Base-by-base conservation (phyloP, 2,888 invertebrate species). In the Oxystoma pomonae region DNA sequence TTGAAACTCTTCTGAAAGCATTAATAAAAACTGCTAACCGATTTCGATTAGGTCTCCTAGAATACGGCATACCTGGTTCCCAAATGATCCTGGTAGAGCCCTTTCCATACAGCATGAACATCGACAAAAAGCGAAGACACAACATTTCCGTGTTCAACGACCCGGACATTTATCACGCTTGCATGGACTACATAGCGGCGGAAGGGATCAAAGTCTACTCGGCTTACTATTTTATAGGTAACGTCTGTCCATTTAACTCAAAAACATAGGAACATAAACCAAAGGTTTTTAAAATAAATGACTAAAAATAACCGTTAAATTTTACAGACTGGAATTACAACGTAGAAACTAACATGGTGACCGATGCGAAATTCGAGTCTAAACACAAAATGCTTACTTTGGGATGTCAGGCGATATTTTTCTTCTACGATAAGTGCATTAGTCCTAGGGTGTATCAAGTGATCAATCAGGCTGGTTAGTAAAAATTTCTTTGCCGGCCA, bases 61-160 rank as follows among this genome's bases (percentile, higher is more conserved):
- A 85, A 35, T 79, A 83, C 65, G 87, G 87, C 1, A 74, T 90
- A 0, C 76, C 82, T 0, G 81, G 84, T 0, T 73, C 80, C 2
- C 81, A 83, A 70, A 87, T 91, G 16, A 77, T 83, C 1, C 83
- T 89, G 58, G 82, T 91, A 0, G 86, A 87, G 69, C 83, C 86
- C 0, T 84, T 83, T 66, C 72, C 73, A 1, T 67, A 68, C 49
- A 69, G 64, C 49, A 70, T 69, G 68, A 65, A 67, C n/a, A 65
- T 72, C 9, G 72, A 72, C 50, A 70, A 70, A 35, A 65, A 68
- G 19, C 67, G 68, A 55, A 65, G 70, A 3, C 72, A 71, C 56
- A 71, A 70, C 57, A 69, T 72, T 17, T 71, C 78, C 18, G 68
- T 76, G 2, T 80, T 77, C 64, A 74, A 78, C 62, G 78, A 82